Evolutionary conservation across 1,140 invertebrate species (phyloP), one percentile per base, ranked within the genome.

Genomic region (Drosophila albomicans): DNA sequence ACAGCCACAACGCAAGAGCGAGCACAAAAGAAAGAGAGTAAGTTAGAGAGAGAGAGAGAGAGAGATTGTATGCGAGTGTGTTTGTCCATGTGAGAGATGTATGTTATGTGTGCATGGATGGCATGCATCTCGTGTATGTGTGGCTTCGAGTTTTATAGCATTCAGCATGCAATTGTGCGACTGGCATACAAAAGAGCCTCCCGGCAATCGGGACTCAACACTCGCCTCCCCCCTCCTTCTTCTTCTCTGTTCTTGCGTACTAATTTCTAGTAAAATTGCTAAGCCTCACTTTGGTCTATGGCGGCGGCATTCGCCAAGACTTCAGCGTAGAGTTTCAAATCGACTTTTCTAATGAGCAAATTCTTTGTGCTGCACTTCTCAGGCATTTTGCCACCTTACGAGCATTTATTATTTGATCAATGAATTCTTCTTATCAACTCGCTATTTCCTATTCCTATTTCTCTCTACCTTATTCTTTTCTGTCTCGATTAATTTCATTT

Each of bases 121-220:
- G 64, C 81, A 84, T 84, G 81, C 81, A 77, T 56, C 54, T 64
- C 66, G 52, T 54, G 57, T 67, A 56, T 72, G 62, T 61, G 57
- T 67, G 64, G 30, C 74, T 56, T 54, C 64, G 81, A 81, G 78
- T 85, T 81, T 85, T 78, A 86, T 82, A 71, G 71, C 74, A 82
- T 70, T 79, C 82, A 87, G 77, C 75, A 82, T 86, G 79, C 82
- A 82, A 82, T 87, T 82, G 82, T 82, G 76, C 72, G 68, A 81
- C 66, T 73, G 73, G 73, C 82, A 86, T 59, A 70, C 67, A 78
- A 69, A 77, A 74, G 66, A 69, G 65, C 43, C 56, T 46, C 28
- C 46, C 41, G n/a, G 54, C 54, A 41, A 35, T 41, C 54, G 54
- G 7, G 35, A 38, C 51, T 38, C 20, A 7, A 30, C 28, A 38